phyloP scores from a whole-genome alignment of 2,113 vertebrate genomes.

The Hystrix brachyura region DNA sequence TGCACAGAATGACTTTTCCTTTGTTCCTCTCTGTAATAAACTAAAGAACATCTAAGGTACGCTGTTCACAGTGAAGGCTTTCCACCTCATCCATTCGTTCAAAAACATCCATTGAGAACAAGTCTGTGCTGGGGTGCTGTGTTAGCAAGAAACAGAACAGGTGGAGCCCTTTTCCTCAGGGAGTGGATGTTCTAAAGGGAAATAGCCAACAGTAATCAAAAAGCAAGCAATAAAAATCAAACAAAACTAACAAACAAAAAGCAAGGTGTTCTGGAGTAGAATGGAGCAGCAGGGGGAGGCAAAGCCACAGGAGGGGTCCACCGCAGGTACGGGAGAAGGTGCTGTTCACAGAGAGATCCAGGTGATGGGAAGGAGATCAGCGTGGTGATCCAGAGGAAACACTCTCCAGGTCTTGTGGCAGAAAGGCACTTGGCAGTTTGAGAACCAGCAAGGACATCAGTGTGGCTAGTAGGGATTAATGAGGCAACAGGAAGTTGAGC shows the following conservation, averaged over 20 bases:
- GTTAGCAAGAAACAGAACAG: neutral
- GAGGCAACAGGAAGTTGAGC: neutral
- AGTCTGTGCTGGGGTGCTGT: neutral
- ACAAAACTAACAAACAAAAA: neutral
- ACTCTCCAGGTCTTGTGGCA: neutral
- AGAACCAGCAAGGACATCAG: neutral
- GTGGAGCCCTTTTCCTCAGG: neutral
- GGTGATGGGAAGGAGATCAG: neutral
- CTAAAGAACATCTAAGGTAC: neutral
- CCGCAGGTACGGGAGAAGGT: neutral
- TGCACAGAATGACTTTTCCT: constrained; percentile 8
- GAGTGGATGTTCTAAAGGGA: neutral
- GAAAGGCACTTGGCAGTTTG: neutral
- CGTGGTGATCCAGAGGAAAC: neutral
- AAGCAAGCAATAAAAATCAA: neutral
- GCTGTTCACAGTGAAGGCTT: neutral
- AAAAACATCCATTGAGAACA: neutral
- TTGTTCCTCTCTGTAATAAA: neutral
- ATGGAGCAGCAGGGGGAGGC: neutral
- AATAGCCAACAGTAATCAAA: neutral
- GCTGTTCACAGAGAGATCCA: neutral
- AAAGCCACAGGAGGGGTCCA: neutral
- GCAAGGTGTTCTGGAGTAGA: neutral
- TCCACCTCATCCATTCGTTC: neutral
- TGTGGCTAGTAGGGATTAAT: neutral